phyloP scores from a whole-genome alignment of 1,140 invertebrate genomes.

The Listronotus bonariensis region DNA sequence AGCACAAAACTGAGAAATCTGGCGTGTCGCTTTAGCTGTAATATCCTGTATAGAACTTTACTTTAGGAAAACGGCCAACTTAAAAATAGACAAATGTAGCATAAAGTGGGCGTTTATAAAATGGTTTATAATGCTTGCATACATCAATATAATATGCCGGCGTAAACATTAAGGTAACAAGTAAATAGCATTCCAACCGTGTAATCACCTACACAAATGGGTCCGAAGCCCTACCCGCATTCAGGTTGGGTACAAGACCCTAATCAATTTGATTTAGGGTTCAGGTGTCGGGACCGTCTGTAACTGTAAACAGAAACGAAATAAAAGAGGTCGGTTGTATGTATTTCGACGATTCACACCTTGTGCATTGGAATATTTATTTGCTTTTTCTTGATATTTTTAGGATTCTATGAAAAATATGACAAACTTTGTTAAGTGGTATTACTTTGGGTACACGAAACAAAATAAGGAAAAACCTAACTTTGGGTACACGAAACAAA shows the following conservation, averaged over 20 bases:
- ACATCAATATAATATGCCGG: constrained; percentile 32
- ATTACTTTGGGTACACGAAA: no score
- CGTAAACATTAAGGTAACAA: constrained; percentile 35
- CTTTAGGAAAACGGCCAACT: no score
- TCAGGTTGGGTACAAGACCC: constrained; percentile 25
- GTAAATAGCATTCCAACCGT: constrained; percentile 36
- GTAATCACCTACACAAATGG: constrained; percentile 39
- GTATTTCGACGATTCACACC: no score
- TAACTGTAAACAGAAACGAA: constrained; percentile 19
- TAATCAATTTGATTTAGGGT: constrained; percentile 39
- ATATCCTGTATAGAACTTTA: no score
- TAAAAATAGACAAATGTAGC: constrained; percentile 1
- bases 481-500: no score
- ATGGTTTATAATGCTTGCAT: constrained; percentile 13
- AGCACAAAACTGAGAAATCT: no score
- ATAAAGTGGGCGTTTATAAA: constrained; percentile 23
- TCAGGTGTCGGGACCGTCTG: constrained; percentile 26
- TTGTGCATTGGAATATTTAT: no score
- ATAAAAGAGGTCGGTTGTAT: constrained; percentile 5
- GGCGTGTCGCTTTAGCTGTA: no score
- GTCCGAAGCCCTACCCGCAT: constrained; percentile 33
- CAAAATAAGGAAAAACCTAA: no score
- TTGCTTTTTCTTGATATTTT: no score
- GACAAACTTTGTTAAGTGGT: no score
- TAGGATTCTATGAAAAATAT: no score